Evolutionary conservation across 2,113 vertebrate genomes (phyloP).

Genomic region (Meleagris gallopavo): DNA sequence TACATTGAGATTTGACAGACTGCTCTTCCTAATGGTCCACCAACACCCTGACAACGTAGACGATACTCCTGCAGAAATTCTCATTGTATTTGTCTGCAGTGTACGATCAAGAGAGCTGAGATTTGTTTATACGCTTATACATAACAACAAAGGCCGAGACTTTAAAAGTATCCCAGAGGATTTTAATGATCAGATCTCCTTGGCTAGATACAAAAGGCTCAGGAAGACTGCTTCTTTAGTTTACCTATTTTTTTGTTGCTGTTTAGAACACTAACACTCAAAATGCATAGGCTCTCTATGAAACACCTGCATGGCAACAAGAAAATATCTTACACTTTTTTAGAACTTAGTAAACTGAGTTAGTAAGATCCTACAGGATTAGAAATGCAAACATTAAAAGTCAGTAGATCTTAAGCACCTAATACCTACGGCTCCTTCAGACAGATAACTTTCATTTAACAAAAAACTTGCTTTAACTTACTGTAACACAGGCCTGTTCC

Average conservation of each 20-base stretch:
- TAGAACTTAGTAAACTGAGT: not conserved
- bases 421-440: not conserved
- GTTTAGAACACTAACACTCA: not conserved
- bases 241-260: not conserved
- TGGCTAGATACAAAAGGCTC: conserved; percentile 10
- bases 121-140: not conserved
- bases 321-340: not conserved
- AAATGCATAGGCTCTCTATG: not conserved
- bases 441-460: not conserved
- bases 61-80: conserved; percentile 29
- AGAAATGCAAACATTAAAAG: not conserved
- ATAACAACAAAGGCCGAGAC: conserved; percentile 18
- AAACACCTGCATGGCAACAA: not conserved
- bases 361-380: not conserved
- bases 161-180: conserved; percentile 2
- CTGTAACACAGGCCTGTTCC: not conserved
- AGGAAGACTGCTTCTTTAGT: not conserved
- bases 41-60: conserved; percentile 16
- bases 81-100: not conserved
- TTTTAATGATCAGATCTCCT: not conserved
- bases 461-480: not conserved
- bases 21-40: not conserved
- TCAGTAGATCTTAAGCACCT: not conserved
- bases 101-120: not conserved
- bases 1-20: not conserved